phyloP scores from a whole-genome alignment of 2,797 vertebrate species.

The Micropoecilia bifurca region DNA sequence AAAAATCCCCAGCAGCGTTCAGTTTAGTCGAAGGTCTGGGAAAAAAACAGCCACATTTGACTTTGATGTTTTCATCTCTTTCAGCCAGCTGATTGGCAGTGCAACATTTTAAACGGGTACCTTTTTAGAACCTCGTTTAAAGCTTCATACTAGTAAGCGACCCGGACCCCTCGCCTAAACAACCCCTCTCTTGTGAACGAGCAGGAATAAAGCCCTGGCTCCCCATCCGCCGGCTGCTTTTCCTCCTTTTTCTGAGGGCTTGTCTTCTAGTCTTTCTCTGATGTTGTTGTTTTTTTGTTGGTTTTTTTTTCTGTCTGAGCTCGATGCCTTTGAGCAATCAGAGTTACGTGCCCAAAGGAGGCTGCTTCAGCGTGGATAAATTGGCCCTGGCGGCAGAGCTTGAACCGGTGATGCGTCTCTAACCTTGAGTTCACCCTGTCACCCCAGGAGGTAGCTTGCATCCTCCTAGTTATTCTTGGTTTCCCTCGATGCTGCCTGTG shows the following conservation, averaged over 20 bases:
- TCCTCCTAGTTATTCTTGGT: slow-evolving; percentile 67
- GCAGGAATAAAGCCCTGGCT: slow-evolving; percentile 18
- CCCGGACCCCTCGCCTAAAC: background rate
- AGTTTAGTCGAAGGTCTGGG: background rate
- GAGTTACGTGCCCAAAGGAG: slow-evolving; percentile 36
- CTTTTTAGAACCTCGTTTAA: background rate
- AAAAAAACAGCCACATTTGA: background rate
- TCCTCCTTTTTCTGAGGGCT: slow-evolving; percentile 17
- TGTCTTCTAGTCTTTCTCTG: slow-evolving; percentile 32
- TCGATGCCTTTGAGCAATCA: slow-evolving; percentile 53
- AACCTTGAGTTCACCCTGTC: slow-evolving; percentile 74
- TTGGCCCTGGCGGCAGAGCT: slow-evolving; percentile 56
- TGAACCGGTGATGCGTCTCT: slow-evolving; percentile 59
- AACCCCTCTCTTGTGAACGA: slow-evolving; percentile 22
- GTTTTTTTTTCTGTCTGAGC: slow-evolving; percentile 3
- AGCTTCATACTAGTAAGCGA: background rate
- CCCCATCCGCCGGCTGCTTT: slow-evolving; percentile 22
- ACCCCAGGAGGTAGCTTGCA: slow-evolving; percentile 62
- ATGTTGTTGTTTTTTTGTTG: background rate
- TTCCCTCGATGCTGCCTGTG: slow-evolving; percentile 59
- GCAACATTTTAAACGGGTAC: background rate
- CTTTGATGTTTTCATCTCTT: background rate
- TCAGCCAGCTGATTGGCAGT: slow-evolving; percentile 3
- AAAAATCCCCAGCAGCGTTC: background rate
- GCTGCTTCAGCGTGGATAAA: slow-evolving; percentile 27